These are phyloP conservation scores for Premnoplex brunnescens DNA, from an alignment of 2,797 vertebrate genomes.

Conservation along the genomic window DNA sequence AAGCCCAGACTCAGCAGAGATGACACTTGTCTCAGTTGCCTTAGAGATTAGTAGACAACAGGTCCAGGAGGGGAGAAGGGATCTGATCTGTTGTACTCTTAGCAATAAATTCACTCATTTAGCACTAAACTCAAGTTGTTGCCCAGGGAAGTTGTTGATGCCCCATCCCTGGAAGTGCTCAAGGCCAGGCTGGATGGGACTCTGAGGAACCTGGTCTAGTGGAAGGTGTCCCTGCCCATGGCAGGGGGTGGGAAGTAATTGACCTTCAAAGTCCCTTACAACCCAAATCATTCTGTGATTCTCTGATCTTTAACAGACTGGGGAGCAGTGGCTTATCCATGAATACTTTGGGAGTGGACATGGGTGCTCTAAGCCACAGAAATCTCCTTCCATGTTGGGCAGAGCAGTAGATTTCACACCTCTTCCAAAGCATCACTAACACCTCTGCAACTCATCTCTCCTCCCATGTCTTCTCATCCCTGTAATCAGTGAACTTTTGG, in stretches of 20 bases:
- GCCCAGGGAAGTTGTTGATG: no score
- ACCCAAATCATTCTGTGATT: neutral
- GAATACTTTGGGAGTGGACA: neutral
- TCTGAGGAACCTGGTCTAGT: neutral
- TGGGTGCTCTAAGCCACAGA: neutral
- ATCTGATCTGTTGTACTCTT: neutral
- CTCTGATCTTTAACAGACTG: neutral
- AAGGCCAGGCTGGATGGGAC: neutral
- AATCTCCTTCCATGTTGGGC: neutral
- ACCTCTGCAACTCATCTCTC: neutral
- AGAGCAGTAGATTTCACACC: neutral
- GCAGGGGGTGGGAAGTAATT: neutral
- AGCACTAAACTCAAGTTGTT: neutral
- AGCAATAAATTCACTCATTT: neutral
- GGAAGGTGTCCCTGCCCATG: neutral
- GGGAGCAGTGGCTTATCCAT: neutral
- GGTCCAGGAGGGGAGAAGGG: neutral
- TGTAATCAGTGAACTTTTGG: neutral
- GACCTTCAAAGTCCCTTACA: neutral
- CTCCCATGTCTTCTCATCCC: neutral
- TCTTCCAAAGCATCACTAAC: neutral
- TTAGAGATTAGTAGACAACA: neutral
- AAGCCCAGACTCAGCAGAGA: neutral
- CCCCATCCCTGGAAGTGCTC: neutral
- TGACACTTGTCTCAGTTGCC: neutral